Evolutionary conservation across 2,888 invertebrate species (phyloP), one percentile per base, ranked within the genome.

Genomic region (Cordilura impudica): DNA sequence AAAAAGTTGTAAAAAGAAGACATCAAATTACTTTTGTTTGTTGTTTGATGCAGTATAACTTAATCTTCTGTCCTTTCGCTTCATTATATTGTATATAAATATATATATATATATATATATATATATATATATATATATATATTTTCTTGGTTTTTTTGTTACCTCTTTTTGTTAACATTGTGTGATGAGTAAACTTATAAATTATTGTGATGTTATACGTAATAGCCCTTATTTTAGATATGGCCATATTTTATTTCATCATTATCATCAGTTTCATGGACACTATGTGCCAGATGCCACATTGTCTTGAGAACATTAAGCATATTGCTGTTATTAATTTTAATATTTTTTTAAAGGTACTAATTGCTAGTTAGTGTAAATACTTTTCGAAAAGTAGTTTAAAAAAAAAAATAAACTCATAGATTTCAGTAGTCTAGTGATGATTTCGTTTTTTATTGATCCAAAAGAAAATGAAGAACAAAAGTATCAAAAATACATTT

Each of bases 241-340:
- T 69, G 75, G 69, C 63, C 69, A 75, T 69, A 75, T 63, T 75
- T 75, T 39, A 69, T 69, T 75, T 69, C 43, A 69, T 56, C 75
- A 74, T 19, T 58, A 73, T 16, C 60, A 26, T 12, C 14, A 19
- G 18, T n/a, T n/a, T n/a, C n/a, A n/a, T n/a, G n/a, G n/a, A n/a
- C n/a, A n/a, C n/a, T n/a, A n/a, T n/a, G n/a, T n/a, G n/a, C n/a
- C n/a, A n/a, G n/a, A n/a, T n/a, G n/a, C n/a, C n/a, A n/a, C n/a
- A n/a, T n/a, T n/a, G n/a, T n/a, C n/a, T n/a, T n/a, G n/a, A n/a
- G n/a, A n/a, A n/a, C n/a, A n/a, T n/a, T n/a, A n/a, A n/a, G n/a
- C n/a, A n/a, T n/a, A n/a, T n/a, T n/a, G n/a, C n/a, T n/a, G n/a
- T n/a, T n/a, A n/a, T n/a, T n/a, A n/a, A n/a, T n/a, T n/a, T n/a